phyloP scores from a whole-genome alignment of 2,113 vertebrate genomes.

The Ptyas mucosa region DNA sequence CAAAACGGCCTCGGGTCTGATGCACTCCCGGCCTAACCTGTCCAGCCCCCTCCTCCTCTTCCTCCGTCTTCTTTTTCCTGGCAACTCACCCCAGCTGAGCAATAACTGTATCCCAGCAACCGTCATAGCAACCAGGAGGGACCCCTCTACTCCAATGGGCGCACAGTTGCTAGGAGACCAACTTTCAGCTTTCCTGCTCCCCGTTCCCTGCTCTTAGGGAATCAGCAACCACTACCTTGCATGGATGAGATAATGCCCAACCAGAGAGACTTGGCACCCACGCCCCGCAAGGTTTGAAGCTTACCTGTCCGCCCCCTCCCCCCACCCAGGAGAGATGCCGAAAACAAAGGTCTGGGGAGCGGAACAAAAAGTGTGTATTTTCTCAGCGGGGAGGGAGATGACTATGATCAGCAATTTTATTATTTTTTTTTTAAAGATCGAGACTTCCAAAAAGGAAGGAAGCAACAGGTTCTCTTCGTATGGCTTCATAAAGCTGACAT shows the following conservation, averaged over 20 bases:
- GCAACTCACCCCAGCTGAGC: neutral
- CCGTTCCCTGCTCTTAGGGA: too few species aligned
- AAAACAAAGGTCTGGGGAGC: neutral
- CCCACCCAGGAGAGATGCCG: neutral
- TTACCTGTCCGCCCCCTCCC: too few species aligned
- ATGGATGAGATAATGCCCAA: neutral
- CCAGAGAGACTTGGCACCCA: neutral
- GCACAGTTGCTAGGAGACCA: conserved; percentile 24
- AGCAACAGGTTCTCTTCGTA: neutral
- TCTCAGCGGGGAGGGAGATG: neutral
- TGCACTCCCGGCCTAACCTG: neutral
- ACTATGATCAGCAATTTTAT: neutral
- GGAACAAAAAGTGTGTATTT: neutral
- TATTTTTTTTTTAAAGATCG: too few species aligned
- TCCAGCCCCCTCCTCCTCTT: neutral
- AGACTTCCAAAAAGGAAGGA: neutral
- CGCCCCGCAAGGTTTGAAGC: neutral
- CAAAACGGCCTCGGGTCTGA: neutral
- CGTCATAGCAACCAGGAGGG: conserved; percentile 19
- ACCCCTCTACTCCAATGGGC: neutral
- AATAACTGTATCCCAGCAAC: conserved; percentile 16
- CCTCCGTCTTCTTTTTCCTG: neutral
- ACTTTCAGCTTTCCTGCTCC: conserved; percentile 2
- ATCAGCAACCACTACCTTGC: neutral
- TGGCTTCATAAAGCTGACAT: neutral